A percentile compares a stretch with the other conserved stretches of the same genome.
Evolutionary conservation across 1,140 invertebrate genomes (phyloP).

Genomic region (Apis florea): DNA sequence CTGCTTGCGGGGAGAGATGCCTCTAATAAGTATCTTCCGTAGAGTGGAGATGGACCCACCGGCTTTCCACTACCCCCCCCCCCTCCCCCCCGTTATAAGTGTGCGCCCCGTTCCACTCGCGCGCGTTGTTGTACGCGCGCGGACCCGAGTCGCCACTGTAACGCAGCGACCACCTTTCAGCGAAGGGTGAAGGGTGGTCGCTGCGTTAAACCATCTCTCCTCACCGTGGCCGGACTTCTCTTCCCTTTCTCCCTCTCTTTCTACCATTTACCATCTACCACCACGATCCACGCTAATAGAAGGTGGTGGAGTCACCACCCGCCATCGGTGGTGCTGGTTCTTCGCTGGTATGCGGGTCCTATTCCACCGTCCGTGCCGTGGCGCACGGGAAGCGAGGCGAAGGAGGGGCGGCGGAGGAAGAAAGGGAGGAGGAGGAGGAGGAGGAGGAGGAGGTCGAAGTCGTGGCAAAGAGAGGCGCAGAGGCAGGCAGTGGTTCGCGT

Average conservation of each 20-base stretch:
- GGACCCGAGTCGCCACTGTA: constrained; percentile 5
- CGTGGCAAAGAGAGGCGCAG: background rate
- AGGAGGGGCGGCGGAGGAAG: constrained; percentile 29
- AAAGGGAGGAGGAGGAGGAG: background rate
- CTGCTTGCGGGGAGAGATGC: constrained; percentile 72
- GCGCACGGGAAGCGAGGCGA: constrained; percentile 20
- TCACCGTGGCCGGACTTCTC: constrained; percentile 13
- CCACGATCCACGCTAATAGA: constrained; percentile 51
- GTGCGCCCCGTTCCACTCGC: background rate
- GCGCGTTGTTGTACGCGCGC: background rate
- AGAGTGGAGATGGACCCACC: constrained; percentile 58
- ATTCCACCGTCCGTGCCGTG: too few relatives aligned
- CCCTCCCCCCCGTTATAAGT: too few relatives aligned
- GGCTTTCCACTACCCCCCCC: background rate
- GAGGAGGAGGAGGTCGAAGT: constrained; percentile 27
- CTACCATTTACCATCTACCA: constrained; percentile 51
- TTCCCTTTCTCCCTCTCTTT: constrained; percentile 1
- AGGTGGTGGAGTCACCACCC: constrained; percentile 57
- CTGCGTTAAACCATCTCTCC: constrained; percentile 39
- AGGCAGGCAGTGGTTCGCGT: background rate
- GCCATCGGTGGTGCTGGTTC: constrained; percentile 24
- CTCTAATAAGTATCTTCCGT: constrained; percentile 78
- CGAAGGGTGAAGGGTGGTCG: constrained; percentile 30
- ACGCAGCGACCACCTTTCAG: constrained; percentile 27
- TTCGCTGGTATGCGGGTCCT: constrained; percentile 29